Evolutionary conservation across 53 echinoderm and acorn worm species (phyloP).

Genomic region (Astropecten irregularis): DNA sequence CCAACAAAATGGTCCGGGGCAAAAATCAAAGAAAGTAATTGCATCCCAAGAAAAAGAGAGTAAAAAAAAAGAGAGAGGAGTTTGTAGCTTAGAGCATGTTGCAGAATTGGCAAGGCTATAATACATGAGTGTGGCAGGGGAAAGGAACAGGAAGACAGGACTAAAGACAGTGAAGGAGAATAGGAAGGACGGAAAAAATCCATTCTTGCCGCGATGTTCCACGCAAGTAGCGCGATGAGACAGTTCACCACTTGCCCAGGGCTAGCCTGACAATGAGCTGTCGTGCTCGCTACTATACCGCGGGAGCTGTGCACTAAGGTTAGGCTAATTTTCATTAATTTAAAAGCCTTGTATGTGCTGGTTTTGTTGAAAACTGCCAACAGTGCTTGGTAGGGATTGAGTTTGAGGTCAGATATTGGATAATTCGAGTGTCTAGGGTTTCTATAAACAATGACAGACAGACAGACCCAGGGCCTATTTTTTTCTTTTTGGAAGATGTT

Average conservation of each 20-base stretch:
- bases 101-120: background rate
- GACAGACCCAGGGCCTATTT: too few relatives aligned
- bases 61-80: too few relatives aligned
- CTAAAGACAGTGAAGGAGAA: background rate
- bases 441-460: too few relatives aligned
- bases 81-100: slow-evolving; percentile 42
- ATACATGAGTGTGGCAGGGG: too few relatives aligned
- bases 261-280: slow-evolving; percentile 3
- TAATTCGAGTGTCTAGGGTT: too few relatives aligned
- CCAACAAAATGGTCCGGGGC: slow-evolving; percentile 7
- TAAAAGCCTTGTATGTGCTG: too few relatives aligned
- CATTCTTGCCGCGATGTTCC: background rate
- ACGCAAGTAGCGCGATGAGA: background rate
- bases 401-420: too few relatives aligned
- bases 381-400: too few relatives aligned
- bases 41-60: slow-evolving; percentile 25
- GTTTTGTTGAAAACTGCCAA: too few relatives aligned
- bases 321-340: slow-evolving; percentile 21
- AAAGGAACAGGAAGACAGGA: too few relatives aligned
- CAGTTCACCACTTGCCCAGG: background rate
- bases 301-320: slow-evolving; percentile 31
- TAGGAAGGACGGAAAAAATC: background rate
- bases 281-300: slow-evolving; percentile 1
- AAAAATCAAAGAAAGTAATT: slow-evolving; percentile 51
- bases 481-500: too few relatives aligned